phyloP scores from a whole-genome alignment of 2,888 invertebrate species.

The Dryobota labecula region DNA sequence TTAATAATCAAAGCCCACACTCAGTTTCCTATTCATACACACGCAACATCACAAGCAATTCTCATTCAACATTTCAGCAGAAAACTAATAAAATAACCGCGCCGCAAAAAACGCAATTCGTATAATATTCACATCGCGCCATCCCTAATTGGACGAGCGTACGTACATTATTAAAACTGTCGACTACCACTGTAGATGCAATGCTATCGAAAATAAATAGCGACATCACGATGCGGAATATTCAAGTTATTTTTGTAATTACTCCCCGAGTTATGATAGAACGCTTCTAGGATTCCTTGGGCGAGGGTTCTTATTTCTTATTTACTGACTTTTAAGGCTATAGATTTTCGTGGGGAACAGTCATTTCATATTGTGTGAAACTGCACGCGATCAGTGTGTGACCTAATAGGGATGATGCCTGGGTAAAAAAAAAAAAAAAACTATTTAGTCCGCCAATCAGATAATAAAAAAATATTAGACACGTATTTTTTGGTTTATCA shows the following conservation, averaged over 20 bases:
- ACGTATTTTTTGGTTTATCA: too few species aligned
- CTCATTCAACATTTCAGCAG: constrained; percentile 50
- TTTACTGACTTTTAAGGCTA: background rate
- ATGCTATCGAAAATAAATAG: constrained; percentile 61
- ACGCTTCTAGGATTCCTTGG: constrained; percentile 54
- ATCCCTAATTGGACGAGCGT: constrained; percentile 67
- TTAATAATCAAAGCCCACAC: constrained; percentile 36
- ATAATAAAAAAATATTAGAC: too few species aligned
- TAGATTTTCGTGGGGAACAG: background rate
- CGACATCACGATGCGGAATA: constrained; percentile 45
- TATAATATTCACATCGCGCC: constrained; percentile 52
- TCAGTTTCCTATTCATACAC: constrained; percentile 32
- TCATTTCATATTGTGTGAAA: background rate
- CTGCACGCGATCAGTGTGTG: too few species aligned
- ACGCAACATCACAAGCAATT: constrained; percentile 54
- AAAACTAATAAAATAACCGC: constrained; percentile 58
- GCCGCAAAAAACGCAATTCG: constrained; percentile 58
- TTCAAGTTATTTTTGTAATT: constrained; percentile 60
- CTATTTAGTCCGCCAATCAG: too few species aligned
- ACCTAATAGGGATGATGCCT: too few species aligned
- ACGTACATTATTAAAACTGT: constrained; percentile 71
- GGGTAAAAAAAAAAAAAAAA: too few species aligned
- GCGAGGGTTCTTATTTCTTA: constrained; percentile 41
- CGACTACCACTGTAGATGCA: constrained; percentile 66
- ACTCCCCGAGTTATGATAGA: constrained; percentile 53